Base-by-base conservation (phyloP, 2,888 invertebrate genomes). In the Dicranocentrus wangi region DNA sequence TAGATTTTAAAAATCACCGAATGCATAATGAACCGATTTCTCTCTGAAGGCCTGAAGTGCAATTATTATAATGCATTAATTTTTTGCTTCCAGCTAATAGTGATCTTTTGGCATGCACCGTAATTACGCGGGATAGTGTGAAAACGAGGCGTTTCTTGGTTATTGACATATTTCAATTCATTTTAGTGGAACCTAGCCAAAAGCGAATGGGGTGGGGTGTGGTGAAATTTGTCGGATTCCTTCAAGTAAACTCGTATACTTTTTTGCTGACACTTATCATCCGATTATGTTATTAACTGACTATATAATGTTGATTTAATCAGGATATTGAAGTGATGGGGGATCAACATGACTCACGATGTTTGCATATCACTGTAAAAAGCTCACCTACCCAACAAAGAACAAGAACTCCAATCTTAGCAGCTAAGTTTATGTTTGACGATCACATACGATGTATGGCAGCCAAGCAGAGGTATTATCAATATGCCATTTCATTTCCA, bases 371-470 rank as follows among this genome's bases (percentile, higher is more conserved):
- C 70, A 96, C 96, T 0, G 94, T 98, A 39, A 96, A 98, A 89
- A 90, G 91, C n/a, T 91, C 87, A 66, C 83, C 87, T 43, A 75
- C 93, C 0, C 90, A 93, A 25, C 93, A 93, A 73, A 91, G 94
- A 63, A 84, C 86, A 63, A 83, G 88, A 61, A 92, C 94, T 0
- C 94, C 96, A 0, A 89, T 96, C n/a, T 89, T 97, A 8, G 92
- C 94, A 2, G 95, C 97, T 10, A 96, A 95, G 89, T 98, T 99
- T 89, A 92, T 98, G 82, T 99, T 99, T 88, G 99, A 99, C 88
- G 99, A 99, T 90, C 98, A 99, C 88, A 99, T 99, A 86, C 92
- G 99, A 32, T 99, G 98, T 88, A 98, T 99, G 98, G 98, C 99
- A 19, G 99, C 99, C 25, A 99, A 98, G 88, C 99, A 99, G 89